A percentile compares a stretch with the other conserved stretches of the same genome.
Evolutionary conservation across 2,113 vertebrate species (phyloP).

Genomic region (Hirundichthys speculiger): DNA sequence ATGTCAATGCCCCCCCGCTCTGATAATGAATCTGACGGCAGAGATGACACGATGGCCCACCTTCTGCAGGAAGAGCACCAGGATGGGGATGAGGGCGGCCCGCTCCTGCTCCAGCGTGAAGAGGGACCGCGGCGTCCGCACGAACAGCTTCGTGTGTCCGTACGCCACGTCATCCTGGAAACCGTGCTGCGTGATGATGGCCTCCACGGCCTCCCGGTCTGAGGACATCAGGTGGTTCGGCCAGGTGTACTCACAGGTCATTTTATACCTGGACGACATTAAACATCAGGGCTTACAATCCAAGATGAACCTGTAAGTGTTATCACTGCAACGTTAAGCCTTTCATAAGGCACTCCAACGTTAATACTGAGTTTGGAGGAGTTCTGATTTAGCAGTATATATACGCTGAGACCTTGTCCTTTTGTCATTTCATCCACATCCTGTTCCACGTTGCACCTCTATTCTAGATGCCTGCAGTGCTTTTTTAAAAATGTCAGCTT

Average conservation of each 20-base stretch:
- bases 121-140: conserved; percentile 87
- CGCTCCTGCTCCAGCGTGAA: conserved; percentile 89
- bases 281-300: neutral
- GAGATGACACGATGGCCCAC: conserved; percentile 59
- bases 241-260: conserved; percentile 98
- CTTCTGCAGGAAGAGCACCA: conserved; percentile 95
- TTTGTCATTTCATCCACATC: no score
- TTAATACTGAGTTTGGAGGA: no score
- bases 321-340: no score
- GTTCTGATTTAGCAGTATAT: no score
- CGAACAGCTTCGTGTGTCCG: conserved; percentile 90
- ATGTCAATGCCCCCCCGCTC: no score
- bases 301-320: neutral
- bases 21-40: no score
- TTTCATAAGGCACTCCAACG: no score
- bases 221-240: conserved; percentile 92
- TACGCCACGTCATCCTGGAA: conserved; percentile 91
- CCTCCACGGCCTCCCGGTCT: conserved; percentile 85
- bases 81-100: conserved; percentile 88
- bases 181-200: conserved; percentile 88
- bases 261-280: conserved; percentile 85
- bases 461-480: no score
- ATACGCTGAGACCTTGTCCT: no score
- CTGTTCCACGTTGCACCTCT: no score
- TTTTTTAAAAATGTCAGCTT: no score